A percentile compares a stretch with the other conserved stretches of the same genome.
These are phyloP conservation scores for Tetranychus urticae DNA, from an alignment of 1,140 invertebrate genomes.

Conservation along the genomic window DNA sequence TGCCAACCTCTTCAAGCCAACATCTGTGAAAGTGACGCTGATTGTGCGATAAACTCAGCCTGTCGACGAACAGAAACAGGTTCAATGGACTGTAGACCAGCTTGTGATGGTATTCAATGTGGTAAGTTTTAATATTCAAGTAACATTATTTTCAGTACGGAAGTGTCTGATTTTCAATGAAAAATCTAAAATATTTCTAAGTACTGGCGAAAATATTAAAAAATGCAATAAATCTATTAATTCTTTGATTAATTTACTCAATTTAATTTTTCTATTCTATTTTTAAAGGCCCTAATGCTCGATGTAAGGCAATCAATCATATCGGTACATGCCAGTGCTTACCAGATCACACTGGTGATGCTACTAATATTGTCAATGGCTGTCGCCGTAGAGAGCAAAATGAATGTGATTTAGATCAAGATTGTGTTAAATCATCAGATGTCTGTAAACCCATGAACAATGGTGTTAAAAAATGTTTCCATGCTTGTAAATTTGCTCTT, in stretches of 20 bases:
- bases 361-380: slow-evolving; percentile 14
- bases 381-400: slow-evolving; percentile 12
- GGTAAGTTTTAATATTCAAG: slow-evolving; percentile 21
- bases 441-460: slow-evolving; percentile 13
- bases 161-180: too few species aligned
- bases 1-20: not conserved
- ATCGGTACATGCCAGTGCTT: slow-evolving; percentile 58
- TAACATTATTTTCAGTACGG: too few species aligned
- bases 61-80: slow-evolving; percentile 10
- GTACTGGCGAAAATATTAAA: too few species aligned
- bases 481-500: slow-evolving; percentile 12
- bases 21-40: not conserved
- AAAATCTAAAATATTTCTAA: too few species aligned
- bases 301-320: slow-evolving; percentile 58
- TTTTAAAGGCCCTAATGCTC: slow-evolving; percentile 37
- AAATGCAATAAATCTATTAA: too few species aligned
- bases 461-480: slow-evolving; percentile 11
- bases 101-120: slow-evolving; percentile 61
- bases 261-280: too few species aligned
- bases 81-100: slow-evolving; percentile 27
- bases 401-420: slow-evolving; percentile 12
- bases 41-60: slow-evolving; percentile 21
- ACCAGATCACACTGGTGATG: slow-evolving; percentile 28
- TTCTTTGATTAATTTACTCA: too few species aligned
- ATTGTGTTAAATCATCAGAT: slow-evolving; percentile 11